Percentiles rank a stretch among this genome's conserved stretches.
phyloP scores from a whole-genome alignment of 2,888 invertebrate species.

The Tipula unca region DNA sequence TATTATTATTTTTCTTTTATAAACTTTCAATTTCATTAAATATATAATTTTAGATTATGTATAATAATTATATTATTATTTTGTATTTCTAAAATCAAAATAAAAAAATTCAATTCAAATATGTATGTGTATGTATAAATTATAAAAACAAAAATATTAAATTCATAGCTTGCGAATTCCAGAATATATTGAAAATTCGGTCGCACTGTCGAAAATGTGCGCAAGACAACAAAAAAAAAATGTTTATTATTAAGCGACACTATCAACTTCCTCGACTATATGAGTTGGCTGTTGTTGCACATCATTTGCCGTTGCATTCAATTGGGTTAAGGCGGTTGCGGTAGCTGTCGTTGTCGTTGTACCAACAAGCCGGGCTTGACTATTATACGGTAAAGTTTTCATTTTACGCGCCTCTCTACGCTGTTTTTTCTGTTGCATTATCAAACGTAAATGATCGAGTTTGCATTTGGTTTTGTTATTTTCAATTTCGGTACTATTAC shows the following conservation, averaged over 20 bases:
- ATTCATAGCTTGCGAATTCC: not conserved
- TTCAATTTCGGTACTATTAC: constrained; percentile 50
- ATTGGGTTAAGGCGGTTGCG: constrained; percentile 28
- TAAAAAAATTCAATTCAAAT: not conserved
- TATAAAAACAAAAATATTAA: not conserved
- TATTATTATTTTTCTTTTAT: not conserved
- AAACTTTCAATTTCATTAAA: not conserved
- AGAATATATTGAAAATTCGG: not conserved
- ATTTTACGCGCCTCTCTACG: constrained; percentile 69
- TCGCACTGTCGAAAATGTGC: not conserved
- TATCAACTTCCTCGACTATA: constrained; percentile 41
- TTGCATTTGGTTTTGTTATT: constrained; percentile 77
- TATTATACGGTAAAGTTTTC: constrained; percentile 55
- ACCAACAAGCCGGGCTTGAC: constrained; percentile 28
- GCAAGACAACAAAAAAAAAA: not conserved
- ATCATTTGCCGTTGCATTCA: constrained; percentile 21
- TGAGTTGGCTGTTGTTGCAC: constrained; percentile 38
- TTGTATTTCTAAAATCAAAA: not conserved
- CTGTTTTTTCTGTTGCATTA: constrained; percentile 84
- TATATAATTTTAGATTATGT: not conserved
- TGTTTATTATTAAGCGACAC: constrained; percentile 35
- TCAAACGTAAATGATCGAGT: constrained; percentile 75
- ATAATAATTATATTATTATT: not conserved
- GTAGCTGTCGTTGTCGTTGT: constrained; percentile 24
- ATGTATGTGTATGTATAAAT: not conserved